phyloP scores from a whole-genome alignment of 2,113 vertebrate species.

The Aegotheles bennettii region DNA sequence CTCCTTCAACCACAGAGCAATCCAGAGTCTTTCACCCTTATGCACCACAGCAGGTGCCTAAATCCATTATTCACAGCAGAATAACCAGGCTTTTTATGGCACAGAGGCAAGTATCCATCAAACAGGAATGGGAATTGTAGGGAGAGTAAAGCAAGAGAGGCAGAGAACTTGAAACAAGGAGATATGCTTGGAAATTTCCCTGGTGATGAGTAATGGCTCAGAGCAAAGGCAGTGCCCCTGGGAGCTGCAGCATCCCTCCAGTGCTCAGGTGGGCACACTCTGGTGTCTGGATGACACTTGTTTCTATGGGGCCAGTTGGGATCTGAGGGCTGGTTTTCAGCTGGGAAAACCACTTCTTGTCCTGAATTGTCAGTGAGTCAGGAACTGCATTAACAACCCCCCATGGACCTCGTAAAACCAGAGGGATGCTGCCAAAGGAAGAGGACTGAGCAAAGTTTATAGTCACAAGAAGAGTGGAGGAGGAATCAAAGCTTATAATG shows the following conservation, averaged over 20 bases:
- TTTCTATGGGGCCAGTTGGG: not conserved
- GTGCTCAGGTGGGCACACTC: not conserved
- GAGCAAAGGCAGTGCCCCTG: not conserved
- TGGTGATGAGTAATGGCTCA: not conserved
- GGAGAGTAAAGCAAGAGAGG: not conserved
- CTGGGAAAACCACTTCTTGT: not conserved
- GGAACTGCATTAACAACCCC: not conserved
- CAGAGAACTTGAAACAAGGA: not conserved
- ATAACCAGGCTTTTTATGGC: fast-evolving
- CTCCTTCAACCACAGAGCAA: not conserved
- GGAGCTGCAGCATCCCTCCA: not conserved
- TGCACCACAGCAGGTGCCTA: not conserved
- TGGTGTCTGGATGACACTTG: not conserved
- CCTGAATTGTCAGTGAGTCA: not conserved
- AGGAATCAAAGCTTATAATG: not conserved
- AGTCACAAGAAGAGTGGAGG: not conserved
- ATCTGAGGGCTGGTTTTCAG: not conserved
- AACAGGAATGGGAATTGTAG: not conserved
- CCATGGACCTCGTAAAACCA: slow-evolving; percentile 17
- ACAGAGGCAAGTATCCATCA: not conserved
- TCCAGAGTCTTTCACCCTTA: not conserved
- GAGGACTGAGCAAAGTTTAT: not conserved
- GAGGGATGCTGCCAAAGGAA: slow-evolving; percentile 29
- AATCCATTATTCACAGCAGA: not conserved
- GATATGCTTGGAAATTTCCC: not conserved